Base-by-base conservation (phyloP, 2,888 invertebrate species). In the Ceramica pisi region DNA sequence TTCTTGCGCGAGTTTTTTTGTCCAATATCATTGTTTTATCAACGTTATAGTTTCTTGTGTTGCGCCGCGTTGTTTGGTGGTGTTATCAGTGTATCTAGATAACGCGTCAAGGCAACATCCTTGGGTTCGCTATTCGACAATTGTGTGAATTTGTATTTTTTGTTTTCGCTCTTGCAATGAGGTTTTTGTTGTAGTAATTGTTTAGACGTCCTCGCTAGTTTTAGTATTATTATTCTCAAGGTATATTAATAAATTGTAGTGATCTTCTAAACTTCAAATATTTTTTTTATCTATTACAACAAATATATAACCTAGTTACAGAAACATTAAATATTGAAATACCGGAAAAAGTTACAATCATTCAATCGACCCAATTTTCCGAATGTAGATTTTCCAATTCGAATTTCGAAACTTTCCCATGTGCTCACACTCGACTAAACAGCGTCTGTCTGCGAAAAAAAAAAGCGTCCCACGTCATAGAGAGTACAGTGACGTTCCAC, bases 31-130 rank as follows among this genome's bases (percentile, higher is more conserved):
- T 90, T 86, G 87, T 88, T 88, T 86, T 86, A 87, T 86, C 71
- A 82, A 73, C 85, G 80, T 90, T 91, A 90, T 90, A 89, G 88
- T 86, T 86, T 74, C 78, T 81, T 78, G 84, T 84, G 81, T 72
- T 66, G 71, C 75, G 84, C 72, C 78, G 84, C 80, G 81, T 82
- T 86, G 86, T 87, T 88, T 88, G 75, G 85, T 76, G 77, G 75
- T 85, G 82, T 87, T 90, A 90, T 90, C 90, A 85, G 86, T 88
- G 85, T 82, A 83, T 86, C 87, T 82, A 86, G 91, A 91, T 92
- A 91, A 87, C 86, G 86, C 79, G 73, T 86, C 90, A 86, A 90
- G 89, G 90, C 86, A 72, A 80, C 71, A 81, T 89, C 87, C 86
- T 88, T 88, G 89, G 81, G 78, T 85, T 88, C 83, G 87, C 85